Percentiles rank a stretch among this genome's conserved stretches.
Evolutionary conservation across 2,113 vertebrate genomes (phyloP).

Genomic region (Garra rufa): DNA sequence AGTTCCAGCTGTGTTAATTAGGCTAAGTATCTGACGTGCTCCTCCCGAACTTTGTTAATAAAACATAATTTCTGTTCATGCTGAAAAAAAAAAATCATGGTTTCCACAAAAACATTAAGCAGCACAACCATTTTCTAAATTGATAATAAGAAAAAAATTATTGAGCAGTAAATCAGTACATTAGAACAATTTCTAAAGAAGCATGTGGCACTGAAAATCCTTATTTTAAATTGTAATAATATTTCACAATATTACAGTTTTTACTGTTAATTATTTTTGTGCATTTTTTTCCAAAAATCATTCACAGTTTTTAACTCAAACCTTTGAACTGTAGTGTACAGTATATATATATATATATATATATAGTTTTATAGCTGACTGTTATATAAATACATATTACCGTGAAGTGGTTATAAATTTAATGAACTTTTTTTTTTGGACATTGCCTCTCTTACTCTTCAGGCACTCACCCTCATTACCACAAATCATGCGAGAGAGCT

Average conservation of each 20-base stretch:
- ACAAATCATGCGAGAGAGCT: slow-evolving; percentile 29
- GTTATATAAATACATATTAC: neutral
- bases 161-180: neutral
- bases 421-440: neutral
- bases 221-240: neutral
- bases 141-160: too few species aligned
- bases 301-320: too few species aligned
- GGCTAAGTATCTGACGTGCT: too few species aligned
- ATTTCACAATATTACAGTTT: neutral
- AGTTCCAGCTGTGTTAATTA: too few species aligned
- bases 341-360: too few species aligned
- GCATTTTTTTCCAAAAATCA: neutral
- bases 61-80: too few species aligned
- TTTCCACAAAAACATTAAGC: too few species aligned
- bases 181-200: neutral
- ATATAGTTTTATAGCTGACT: neutral
- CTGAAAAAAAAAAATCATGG: too few species aligned
- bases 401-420: neutral
- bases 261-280: neutral
- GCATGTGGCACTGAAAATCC: neutral
- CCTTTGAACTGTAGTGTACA: too few species aligned
- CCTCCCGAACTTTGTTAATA: too few species aligned
- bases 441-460: neutral
- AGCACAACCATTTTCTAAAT: too few species aligned
- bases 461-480: slow-evolving; percentile 4